Evolutionary conservation across 2,888 invertebrate genomes (phyloP), one percentile per base, ranked within the genome.

Genomic region (Opisthograptis luteolata): DNA sequence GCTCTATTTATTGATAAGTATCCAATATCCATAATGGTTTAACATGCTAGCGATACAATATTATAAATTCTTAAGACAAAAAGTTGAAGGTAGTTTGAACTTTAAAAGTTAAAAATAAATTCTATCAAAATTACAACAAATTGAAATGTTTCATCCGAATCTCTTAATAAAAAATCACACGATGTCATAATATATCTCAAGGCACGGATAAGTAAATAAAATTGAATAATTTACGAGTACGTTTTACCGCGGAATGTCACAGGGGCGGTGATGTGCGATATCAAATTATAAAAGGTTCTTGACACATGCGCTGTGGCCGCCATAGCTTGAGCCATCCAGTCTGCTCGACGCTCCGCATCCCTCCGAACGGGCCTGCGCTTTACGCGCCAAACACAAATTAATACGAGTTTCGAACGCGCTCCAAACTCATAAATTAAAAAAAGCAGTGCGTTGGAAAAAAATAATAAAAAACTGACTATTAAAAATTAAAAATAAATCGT

Each of bases 141-240:
- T 20, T 20, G 7, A 24, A 25, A 2, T 10, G 9, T 7, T 35
- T 24, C 25, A 36, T 24, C 25, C 20, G 4, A 24, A 27, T 58
- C 57, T 68, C 67, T 68, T 34, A 30, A 40, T 71, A 70, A 66
- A 69, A n/a, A 72, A 72, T 71, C 72, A 55, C 62, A 56, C 64
- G 62, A 66, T 64, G 68, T 67, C 68, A 73, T 74, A 74, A 76
- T 74, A 73, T 68, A 64, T 63, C 59, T 68, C 72, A 66, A 70
- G 76, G 73, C 68, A 73, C 69, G 77, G 73, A 76, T 81, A 82
- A 82, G 78, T 79, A 81, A 83, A 82, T 82, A 82, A 84, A 84
- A 84, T 83, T 83, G 82, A 85, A 87, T 86, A 84, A 87, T 86
- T 82, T 81, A 84, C 76, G 79, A 82, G 80, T 81, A 80, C 78